Evolutionary conservation across 2,888 invertebrate species (phyloP).

Genomic region (Apodemia mormo): DNA sequence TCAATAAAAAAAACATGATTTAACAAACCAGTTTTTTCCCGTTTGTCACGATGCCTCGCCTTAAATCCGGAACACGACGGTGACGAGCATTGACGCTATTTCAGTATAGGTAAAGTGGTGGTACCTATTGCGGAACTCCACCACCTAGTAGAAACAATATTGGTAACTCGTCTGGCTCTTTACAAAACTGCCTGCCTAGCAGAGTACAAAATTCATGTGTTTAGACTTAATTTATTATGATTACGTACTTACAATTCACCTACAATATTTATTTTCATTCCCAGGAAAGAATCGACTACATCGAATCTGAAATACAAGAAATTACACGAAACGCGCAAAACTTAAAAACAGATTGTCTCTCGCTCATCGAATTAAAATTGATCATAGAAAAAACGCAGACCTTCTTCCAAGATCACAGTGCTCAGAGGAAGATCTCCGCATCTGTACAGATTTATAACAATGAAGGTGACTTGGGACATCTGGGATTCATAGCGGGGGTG

Average conservation of each 20-base stretch:
- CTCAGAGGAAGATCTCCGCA: slow-evolving; percentile 70
- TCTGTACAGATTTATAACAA: slow-evolving; percentile 70
- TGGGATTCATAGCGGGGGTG: slow-evolving; percentile 74
- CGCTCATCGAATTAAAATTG: slow-evolving; percentile 66
- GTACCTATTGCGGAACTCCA: too few relatives aligned
- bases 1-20: too few relatives aligned
- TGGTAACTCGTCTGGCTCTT: too few relatives aligned
- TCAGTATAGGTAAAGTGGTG: too few relatives aligned
- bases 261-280: slow-evolving; percentile 30
- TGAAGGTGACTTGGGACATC: slow-evolving; percentile 67
- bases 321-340: slow-evolving; percentile 74
- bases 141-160: too few relatives aligned
- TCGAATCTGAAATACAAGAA: slow-evolving; percentile 77
- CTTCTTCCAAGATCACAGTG: slow-evolving; percentile 84
- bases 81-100: too few relatives aligned
- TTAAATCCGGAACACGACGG: too few relatives aligned
- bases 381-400: slow-evolving; percentile 73
- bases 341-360: slow-evolving; percentile 68
- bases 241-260: not conserved
- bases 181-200: too few relatives aligned
- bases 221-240: not conserved
- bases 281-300: slow-evolving; percentile 77
- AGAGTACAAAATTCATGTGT: too few relatives aligned
- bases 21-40: too few relatives aligned
- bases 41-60: too few relatives aligned